Conservation (phyloP, 2,888 invertebrate species). For the Macaria liturata region DNA sequence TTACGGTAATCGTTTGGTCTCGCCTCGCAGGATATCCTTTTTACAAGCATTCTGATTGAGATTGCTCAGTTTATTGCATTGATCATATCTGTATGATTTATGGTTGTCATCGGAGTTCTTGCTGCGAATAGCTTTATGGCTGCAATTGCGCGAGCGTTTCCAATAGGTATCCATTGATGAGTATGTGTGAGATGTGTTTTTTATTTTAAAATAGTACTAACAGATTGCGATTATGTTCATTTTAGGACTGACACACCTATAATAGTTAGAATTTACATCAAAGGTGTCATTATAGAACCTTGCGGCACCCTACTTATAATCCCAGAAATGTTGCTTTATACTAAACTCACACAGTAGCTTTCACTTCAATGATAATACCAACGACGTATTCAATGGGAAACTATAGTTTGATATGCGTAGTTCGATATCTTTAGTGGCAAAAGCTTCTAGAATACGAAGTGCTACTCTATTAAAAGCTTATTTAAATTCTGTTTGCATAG, state of each 20-base stretch:
- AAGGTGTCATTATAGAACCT: too few relatives aligned
- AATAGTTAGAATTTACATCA: too few relatives aligned
- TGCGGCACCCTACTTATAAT: too few relatives aligned
- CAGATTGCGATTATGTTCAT: too few relatives aligned
- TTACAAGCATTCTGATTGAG: conserved; percentile 60
- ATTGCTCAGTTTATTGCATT: conserved; percentile 56
- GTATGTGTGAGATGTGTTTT: too few relatives aligned
- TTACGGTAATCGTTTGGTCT: conserved; percentile 33
- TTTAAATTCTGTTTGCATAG: conserved; percentile 37
- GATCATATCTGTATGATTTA: conserved; percentile 41
- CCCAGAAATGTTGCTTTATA: too few relatives aligned
- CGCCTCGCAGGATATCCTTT: conserved; percentile 60
- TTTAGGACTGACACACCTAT: too few relatives aligned
- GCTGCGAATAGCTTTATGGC: conserved; percentile 10
- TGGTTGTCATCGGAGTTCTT: conserved; percentile 33
- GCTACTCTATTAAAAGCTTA: conserved; percentile 29
- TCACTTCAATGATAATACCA: conserved; percentile 11
- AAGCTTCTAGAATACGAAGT: conserved; percentile 26
- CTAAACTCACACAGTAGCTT: neutral
- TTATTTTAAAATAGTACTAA: too few relatives aligned
- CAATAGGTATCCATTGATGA: neutral
- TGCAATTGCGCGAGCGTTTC: too few relatives aligned
- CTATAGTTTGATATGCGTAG: conserved; percentile 40
- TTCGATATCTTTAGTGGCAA: conserved; percentile 23
- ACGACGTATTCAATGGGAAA: conserved; percentile 33